Conservation (phyloP, 2,113 vertebrate genomes). For the Halcyon malimbica region DNA sequence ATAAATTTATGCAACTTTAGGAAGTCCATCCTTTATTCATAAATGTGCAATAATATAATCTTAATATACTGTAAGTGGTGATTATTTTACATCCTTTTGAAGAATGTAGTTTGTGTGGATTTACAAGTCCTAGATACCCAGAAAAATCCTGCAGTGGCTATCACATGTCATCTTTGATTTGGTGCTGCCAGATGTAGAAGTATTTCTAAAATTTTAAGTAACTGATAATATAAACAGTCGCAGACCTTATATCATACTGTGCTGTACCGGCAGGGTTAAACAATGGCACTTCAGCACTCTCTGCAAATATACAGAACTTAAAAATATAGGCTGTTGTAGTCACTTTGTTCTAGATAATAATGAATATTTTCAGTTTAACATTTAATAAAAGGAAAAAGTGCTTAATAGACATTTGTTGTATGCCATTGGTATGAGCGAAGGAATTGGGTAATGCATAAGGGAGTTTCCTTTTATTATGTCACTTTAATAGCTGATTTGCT, state of each 20-base stretch:
- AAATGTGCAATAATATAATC: background rate
- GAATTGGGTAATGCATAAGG: background rate
- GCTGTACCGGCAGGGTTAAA: background rate
- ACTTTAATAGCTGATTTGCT: slow-evolving; percentile 3
- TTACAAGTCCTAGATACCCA: background rate
- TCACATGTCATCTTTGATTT: background rate
- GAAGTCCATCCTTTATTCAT: background rate
- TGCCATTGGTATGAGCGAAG: background rate
- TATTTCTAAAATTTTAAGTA: background rate
- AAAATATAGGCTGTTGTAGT: background rate
- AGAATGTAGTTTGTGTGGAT: background rate
- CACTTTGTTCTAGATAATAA: background rate
- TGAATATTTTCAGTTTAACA: background rate
- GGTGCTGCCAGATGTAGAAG: background rate
- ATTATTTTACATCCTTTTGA: background rate
- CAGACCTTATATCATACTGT: background rate
- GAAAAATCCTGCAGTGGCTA: background rate
- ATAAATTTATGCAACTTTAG: background rate
- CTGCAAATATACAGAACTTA: background rate
- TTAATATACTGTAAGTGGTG: background rate
- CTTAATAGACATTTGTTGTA: background rate
- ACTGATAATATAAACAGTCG: background rate
- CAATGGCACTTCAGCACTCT: background rate
- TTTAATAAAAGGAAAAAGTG: background rate
- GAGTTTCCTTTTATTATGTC: slow-evolving; percentile 16